Conservation (phyloP, 1,140 invertebrate species). For the Danaus melanippus region DNA sequence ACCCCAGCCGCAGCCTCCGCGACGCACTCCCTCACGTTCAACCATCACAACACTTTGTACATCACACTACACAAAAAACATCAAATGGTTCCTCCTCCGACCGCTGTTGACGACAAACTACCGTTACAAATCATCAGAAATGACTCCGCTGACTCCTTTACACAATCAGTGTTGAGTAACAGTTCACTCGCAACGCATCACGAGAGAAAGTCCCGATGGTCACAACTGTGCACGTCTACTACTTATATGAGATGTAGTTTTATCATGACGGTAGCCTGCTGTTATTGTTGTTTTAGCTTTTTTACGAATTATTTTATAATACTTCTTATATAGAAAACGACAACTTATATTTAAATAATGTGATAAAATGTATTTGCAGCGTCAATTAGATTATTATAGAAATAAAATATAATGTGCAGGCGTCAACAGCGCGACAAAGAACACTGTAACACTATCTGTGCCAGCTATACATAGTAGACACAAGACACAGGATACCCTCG, state of each 20-base stretch:
- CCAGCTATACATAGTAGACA: slow-evolving; percentile 5
- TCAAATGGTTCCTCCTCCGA: slow-evolving; percentile 16
- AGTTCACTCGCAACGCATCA: slow-evolving; percentile 49
- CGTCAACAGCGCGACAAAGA: slow-evolving; percentile 10
- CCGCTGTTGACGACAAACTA: slow-evolving; percentile 32
- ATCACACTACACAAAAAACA: slow-evolving; percentile 40
- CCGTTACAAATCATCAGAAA: slow-evolving; percentile 41
- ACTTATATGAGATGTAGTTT: slow-evolving; percentile 45
- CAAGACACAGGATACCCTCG: background rate
- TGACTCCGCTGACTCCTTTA: slow-evolving; percentile 31
- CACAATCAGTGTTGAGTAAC: slow-evolving; percentile 56
- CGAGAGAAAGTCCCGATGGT: slow-evolving; percentile 60
- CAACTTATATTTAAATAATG: slow-evolving; percentile 6
- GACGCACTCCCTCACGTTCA: slow-evolving; percentile 56
- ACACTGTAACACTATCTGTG: slow-evolving; percentile 5
- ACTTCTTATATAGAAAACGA: background rate
- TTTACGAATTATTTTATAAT: too few species aligned
- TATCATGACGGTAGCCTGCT: slow-evolving; percentile 26
- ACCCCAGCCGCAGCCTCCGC: slow-evolving; percentile 62
- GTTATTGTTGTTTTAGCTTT: slow-evolving; percentile 1
- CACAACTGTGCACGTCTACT: slow-evolving; percentile 43
- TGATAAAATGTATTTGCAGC: background rate
- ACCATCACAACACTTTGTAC: slow-evolving; percentile 58
- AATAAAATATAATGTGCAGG: slow-evolving; percentile 5
- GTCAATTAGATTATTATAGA: background rate